Evolutionary conservation across 2,797 vertebrate species (phyloP), one percentile per base, ranked within the genome.

Genomic region (Distichodus sexfasciatus): DNA sequence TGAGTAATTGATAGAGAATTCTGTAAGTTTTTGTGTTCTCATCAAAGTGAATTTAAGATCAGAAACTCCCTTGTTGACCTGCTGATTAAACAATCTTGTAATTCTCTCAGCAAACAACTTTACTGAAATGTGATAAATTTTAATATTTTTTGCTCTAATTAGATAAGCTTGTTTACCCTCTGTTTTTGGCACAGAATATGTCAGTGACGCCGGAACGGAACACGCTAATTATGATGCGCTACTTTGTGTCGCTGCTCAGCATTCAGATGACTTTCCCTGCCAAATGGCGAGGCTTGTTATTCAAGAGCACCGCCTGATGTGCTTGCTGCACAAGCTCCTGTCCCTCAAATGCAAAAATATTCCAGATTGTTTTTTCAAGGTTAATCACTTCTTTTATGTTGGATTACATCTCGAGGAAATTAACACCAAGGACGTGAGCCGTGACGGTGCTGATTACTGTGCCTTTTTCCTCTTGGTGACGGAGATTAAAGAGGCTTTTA

Each of bases 251-350:
- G 26, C 29, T 51, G 15, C 71, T 76, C 17, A 41, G 66, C 28
- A 54, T 79, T 81, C 70, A 58, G 28, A 38, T 54, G 66, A 69
- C 71, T 73, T 46, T 41, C 53, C 63, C 61, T 64, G 66, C 65
- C 71, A 69, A 47, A n/a, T 67, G 71, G 69, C n/a, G 48, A 53
- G n/a, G 46, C 51, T 40, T 58, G 48, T 76, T 72, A 60, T 79
- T 79, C 14, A 46, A 51, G 65, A 72, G 35, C 28, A 31, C 54
- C 15, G 64, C 54, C 71, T 77, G 55, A 75, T 80, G 65, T 58
- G 60, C 24, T 50, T 60, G 66, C 60, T 40, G 71, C 67, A 76
- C 71, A 24, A n/a, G 55, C 62, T 75, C 21, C 75, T 61, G 64
- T 44, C 66, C 29, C 44, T 72, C 62, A 38, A 69, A 33, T 48